phyloP scores from a whole-genome alignment of 2,888 invertebrate genomes.

The Proisotoma minuta region DNA sequence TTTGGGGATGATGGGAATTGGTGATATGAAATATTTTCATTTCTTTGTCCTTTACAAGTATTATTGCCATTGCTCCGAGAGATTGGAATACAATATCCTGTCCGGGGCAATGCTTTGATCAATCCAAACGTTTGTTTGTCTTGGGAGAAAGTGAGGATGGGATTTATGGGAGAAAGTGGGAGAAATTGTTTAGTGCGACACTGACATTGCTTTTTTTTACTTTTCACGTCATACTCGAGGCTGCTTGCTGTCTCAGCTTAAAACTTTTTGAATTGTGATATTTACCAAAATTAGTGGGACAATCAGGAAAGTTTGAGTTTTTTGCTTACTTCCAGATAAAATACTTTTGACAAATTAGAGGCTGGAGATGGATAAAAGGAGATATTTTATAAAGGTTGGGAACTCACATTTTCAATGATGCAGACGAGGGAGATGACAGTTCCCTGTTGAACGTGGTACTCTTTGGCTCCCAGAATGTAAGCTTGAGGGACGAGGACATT shows the following conservation, averaged over 20 bases:
- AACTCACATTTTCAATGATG: slow-evolving; percentile 81
- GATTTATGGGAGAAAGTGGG: neutral
- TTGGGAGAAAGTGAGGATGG: neutral
- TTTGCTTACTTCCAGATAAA: neutral
- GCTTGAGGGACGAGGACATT: slow-evolving; percentile 85
- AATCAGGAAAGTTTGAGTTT: no score
- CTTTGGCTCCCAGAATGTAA: slow-evolving; percentile 76
- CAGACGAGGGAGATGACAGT: slow-evolving; percentile 84
- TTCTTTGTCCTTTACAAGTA: neutral
- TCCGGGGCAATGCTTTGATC: no score
- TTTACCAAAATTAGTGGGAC: neutral
- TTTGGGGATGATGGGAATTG: neutral
- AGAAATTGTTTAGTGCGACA: neutral
- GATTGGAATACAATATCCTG: slow-evolving; percentile 2
- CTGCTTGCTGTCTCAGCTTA: neutral
- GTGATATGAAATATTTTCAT: slow-evolving; percentile 3
- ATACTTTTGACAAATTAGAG: no score
- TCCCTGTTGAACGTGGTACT: slow-evolving; percentile 81
- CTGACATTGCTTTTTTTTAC: neutral
- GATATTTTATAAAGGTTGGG: neutral
- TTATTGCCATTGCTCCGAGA: neutral
- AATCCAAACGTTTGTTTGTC: neutral
- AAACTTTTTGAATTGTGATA: neutral
- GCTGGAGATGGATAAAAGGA: no score
- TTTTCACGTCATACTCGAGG: neutral